phyloP scores from a whole-genome alignment of 2,888 invertebrate genomes.

The Agriopis aurantiaria region DNA sequence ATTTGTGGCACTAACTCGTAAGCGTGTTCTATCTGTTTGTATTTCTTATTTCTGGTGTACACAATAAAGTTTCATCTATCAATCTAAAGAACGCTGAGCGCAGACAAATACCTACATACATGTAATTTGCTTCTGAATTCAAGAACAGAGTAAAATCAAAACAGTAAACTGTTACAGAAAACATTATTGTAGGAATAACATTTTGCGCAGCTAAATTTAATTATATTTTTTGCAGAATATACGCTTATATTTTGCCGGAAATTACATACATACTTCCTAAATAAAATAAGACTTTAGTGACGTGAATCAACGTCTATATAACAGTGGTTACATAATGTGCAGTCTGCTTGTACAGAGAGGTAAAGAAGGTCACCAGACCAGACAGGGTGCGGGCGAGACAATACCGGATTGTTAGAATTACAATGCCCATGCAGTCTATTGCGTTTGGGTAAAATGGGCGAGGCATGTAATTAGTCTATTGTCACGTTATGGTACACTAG shows the following conservation, averaged over 20 bases:
- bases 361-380: slow-evolving; percentile 58
- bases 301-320: background rate
- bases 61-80: no score
- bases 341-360: slow-evolving; percentile 21
- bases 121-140: no score
- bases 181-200: no score
- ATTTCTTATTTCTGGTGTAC: no score
- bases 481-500: slow-evolving; percentile 22
- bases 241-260: background rate
- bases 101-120: no score
- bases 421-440: slow-evolving; percentile 42
- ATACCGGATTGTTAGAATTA: slow-evolving; percentile 47
- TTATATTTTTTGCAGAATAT: background rate
- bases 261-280: background rate
- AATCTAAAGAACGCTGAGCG: no score
- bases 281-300: slow-evolving; percentile 1
- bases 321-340: slow-evolving; percentile 4
- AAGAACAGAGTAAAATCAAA: no score
- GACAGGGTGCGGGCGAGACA: slow-evolving; percentile 53
- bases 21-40: no score
- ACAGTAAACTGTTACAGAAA: no score
- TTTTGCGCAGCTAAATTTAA: background rate
- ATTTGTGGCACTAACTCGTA: no score
- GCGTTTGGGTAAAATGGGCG: slow-evolving; percentile 39
- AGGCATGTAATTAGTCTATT: slow-evolving; percentile 34